Conservation (phyloP, 2,113 vertebrate genomes). For the Petrocephalus microphthalmus region DNA sequence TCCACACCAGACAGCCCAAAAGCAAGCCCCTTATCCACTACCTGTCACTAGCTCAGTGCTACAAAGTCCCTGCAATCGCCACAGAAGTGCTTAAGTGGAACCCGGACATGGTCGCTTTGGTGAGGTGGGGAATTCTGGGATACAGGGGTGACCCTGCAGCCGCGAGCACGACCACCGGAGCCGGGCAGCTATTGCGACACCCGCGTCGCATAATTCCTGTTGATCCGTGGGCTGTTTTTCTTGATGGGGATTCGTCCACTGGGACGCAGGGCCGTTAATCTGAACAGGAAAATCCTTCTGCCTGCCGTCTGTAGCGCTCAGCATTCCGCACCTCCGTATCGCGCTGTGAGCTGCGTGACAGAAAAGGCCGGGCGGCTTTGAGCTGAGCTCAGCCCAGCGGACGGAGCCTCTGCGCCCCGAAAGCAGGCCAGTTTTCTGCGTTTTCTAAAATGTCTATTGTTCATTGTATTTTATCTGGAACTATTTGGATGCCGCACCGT, state of each 20-base stretch:
- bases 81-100: neutral
- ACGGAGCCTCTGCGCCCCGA: neutral
- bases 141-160: neutral
- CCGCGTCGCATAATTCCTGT: neutral
- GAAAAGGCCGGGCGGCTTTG: neutral
- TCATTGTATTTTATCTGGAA: neutral
- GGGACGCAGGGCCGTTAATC: neutral
- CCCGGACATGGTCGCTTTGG: neutral
- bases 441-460: neutral
- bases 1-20: slow-evolving; percentile 20
- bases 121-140: neutral
- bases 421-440: neutral
- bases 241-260: neutral
- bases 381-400: neutral
- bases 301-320: neutral
- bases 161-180: neutral
- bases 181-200: neutral
- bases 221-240: neutral
- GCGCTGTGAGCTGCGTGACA: neutral
- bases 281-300: neutral
- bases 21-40: slow-evolving; percentile 60
- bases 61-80: neutral
- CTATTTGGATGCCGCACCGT: neutral
- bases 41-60: slow-evolving; percentile 51
- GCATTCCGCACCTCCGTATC: neutral